A percentile compares a stretch with the other conserved stretches of the same genome.
These are phyloP conservation scores for Palythoa caribaeorum DNA, from an alignment of 92 coral and sea anemone species.

Conservation along the genomic window DNA sequence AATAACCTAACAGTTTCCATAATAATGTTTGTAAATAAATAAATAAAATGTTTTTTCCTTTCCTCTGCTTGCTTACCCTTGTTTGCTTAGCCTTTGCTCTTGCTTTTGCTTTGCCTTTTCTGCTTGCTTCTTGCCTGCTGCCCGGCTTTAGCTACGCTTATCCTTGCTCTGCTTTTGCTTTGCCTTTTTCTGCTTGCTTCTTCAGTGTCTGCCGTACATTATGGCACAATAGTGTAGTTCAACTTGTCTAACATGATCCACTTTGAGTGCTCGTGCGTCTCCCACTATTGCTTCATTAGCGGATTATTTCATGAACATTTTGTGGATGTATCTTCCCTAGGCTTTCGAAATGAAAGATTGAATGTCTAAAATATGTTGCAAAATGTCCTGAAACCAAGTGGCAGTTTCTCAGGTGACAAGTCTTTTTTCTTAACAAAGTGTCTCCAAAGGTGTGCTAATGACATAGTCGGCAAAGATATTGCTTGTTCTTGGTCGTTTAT, in stretches of 20 bases:
- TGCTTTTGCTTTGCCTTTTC: no score
- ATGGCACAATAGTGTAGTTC: conserved; percentile 10
- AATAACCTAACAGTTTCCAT: no score
- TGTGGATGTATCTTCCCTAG: conserved; percentile 1
- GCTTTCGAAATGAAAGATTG: conserved; percentile 50
- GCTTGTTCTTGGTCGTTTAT: conserved; percentile 37
- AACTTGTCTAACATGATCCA: neutral
- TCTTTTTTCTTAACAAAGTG: conserved; percentile 37
- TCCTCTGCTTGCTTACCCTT: no score
- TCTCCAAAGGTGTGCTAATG: conserved; percentile 43
- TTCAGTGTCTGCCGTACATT: neutral
- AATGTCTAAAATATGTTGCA: conserved; percentile 30
- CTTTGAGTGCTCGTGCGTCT: conserved; percentile 12
- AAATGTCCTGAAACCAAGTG: conserved; percentile 43
- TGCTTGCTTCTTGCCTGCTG: no score
- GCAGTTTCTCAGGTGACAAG: conserved; percentile 3
- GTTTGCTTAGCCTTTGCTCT: no score
- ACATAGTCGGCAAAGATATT: conserved; percentile 39
- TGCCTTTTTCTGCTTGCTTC: no score
- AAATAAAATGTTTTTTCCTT: no score
- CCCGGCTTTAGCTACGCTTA: no score
- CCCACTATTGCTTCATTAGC: neutral
- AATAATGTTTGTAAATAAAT: no score
- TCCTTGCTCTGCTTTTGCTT: no score
- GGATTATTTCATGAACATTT: conserved; percentile 12